Base-by-base conservation (phyloP, 2,113 vertebrate species). In the Piaya cayana region DNA sequence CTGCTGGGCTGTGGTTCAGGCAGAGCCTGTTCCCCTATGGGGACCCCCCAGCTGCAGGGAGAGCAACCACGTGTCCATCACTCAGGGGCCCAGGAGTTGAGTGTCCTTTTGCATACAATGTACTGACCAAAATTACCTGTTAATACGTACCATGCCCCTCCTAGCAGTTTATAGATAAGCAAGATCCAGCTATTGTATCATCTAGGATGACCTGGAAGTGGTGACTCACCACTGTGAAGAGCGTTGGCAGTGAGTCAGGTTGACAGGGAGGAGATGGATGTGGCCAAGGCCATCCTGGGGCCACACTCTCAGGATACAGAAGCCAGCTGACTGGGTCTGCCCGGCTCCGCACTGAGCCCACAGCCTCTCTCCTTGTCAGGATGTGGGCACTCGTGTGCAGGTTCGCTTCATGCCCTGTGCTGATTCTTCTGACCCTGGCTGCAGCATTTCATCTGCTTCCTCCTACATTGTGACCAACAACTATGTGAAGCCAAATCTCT, bases 321-420 rank as follows among this genome's bases (percentile, higher is more conserved):
- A 42, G 26, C 34, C 65, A 79, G 52, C 32, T 63, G 39, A 36
- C 60, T 1, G 1, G 30, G 13, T 39, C 60, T 89, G 82, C 34
- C 36, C 83, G 29, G 62, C 49, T 70, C 39, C 2, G 2, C 2
- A 4, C 86, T 25, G 34, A 91, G 72, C 42, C 72, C 83, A 37
- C 0, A 0, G 43, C 11, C 55, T 11, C 55, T 77, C 50, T 22
- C 3, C 75, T 50, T 45, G 36, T 36, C 9, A 1, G n/a, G 71
- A 62, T 0, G 1, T 7, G 17, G 2, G 1, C 4, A 2, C 6
- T 22, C 45, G 9, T 9, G 8, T 14, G 26, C 53, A 27, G 53
- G 53, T 18, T 68, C 60, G 30, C 12, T 74, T 36, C 26, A 1
- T 4, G 43, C 20, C 62, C 75, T 19, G 22, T 15, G 50, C 76